Base-by-base conservation (phyloP, 2,113 vertebrate genomes). In the Aleadryas rufinucha region DNA sequence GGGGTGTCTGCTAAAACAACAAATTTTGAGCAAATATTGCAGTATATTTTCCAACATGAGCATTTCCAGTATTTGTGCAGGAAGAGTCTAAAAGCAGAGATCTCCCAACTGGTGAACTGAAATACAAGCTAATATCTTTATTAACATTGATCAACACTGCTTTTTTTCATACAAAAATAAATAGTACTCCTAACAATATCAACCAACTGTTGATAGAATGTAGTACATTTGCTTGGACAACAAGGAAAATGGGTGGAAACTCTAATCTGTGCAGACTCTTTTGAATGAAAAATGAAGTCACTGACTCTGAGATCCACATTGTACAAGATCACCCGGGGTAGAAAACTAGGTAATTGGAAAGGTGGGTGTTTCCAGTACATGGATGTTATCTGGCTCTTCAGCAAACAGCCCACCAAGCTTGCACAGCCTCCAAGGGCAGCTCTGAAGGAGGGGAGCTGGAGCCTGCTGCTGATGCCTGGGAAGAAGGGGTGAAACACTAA, bases 1-100 rank as follows among this genome's bases (percentile, higher is more conserved):
- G 49, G 63, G 45, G 35, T 74, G 45, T 72, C 88, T 93, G 64
- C 90, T 91, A 64, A 84, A 93, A 86, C 75, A 95, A 94, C 82
- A 91, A 93, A 94, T 83, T 88, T 80, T 6, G n/a, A 54, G n/a
- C 75, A 93, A 91, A 79, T 79, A 80, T 16, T 72, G 39, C 33
- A 16, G 41, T 77, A 7, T 50, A 44, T 92, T 94, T 97, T 94
- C 87, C 84, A 52, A 61, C 15, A 80, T 31, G 60, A 94, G 45
- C 8, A 15, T 52, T 93, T 75, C 59, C 47, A 85, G 59, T 47
- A 45, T 64, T 94, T 82, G 23, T 78, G 30, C 47, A 71, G 47
- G 35, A 88, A 52, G 45, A 88, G 50, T 91, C 33, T 88, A 57
- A 93, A 94, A 72, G 4, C 41, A 72, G 83, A 87, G 49, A 28